Percentiles rank a stretch among this genome's conserved stretches.
Evolutionary conservation across 2,113 vertebrate genomes (phyloP).

Genomic region (Myodes glareolus): DNA sequence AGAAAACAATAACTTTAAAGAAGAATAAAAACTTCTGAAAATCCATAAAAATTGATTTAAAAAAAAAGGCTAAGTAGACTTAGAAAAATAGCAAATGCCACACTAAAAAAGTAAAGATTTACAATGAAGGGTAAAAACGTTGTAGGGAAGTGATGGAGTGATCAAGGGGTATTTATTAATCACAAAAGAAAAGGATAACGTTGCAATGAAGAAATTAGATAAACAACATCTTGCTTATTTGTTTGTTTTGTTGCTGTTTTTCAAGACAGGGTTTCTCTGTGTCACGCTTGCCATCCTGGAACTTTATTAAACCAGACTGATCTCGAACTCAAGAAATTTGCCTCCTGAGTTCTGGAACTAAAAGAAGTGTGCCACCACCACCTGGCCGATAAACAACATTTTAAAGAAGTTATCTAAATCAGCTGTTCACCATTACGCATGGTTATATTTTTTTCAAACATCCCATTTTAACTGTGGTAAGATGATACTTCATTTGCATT

Average conservation of each 20-base stretch:
- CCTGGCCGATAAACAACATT: background rate
- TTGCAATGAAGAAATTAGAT: background rate
- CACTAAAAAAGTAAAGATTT: background rate
- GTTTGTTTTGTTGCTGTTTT: too few relatives aligned
- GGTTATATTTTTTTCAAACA: background rate
- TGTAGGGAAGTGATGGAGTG: background rate
- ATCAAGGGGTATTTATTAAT: background rate
- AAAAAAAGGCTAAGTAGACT: constrained; percentile 14
- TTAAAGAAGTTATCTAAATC: background rate
- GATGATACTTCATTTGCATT: background rate
- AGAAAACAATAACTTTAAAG: background rate
- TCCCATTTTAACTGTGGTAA: background rate
- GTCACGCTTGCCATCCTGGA: too few relatives aligned
- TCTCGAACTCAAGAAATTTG: too few relatives aligned
- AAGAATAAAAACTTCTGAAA: background rate
- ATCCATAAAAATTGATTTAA: constrained; percentile 23
- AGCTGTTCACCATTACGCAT: background rate
- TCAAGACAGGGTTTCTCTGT: too few relatives aligned
- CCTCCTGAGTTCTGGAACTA: too few relatives aligned
- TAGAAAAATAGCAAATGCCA: background rate
- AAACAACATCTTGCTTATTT: background rate
- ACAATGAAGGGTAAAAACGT: background rate
- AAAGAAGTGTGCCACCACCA: too few relatives aligned
- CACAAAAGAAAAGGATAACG: background rate
- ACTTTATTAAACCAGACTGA: too few relatives aligned